These are phyloP conservation scores for Dipodomys stephensi DNA, from an alignment of 2,113 vertebrate genomes.

Conservation along the genomic window DNA sequence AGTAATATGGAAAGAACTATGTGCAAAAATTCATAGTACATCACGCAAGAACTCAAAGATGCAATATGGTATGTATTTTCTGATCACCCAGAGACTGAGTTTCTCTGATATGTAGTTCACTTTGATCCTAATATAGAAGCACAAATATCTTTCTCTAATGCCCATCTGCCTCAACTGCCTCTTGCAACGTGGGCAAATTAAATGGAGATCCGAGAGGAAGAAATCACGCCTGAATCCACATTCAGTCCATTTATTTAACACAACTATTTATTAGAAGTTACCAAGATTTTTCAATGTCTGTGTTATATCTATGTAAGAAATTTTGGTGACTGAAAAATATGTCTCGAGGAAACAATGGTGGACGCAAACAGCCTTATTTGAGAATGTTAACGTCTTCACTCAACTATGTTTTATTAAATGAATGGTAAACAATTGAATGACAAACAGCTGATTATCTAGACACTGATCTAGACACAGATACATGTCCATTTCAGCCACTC, in stretches of 20 bases:
- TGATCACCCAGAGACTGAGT: neutral
- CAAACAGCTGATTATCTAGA: neutral
- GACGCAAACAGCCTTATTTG: neutral
- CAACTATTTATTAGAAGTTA: neutral
- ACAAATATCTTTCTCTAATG: constrained; percentile 2
- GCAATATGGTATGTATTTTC: neutral
- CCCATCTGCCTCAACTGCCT: neutral
- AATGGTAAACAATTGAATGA: neutral
- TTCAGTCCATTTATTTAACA: neutral
- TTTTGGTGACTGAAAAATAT: neutral
- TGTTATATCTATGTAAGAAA: neutral
- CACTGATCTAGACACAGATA: neutral
- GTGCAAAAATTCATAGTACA: neutral
- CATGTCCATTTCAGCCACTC: neutral
- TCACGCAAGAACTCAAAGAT: neutral
- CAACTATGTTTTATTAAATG: neutral
- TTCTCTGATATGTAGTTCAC: neutral
- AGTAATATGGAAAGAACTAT: neutral
- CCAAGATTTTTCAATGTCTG: neutral
- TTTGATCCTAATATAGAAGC: neutral
- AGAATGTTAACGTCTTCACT: neutral
- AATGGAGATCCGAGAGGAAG: neutral
- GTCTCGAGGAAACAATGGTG: neutral
- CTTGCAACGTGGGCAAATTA: neutral
- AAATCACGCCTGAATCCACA: neutral